These are phyloP conservation scores for Nemapogon koenigi DNA, from an alignment of 2,888 invertebrate species.

Conservation along the genomic window DNA sequence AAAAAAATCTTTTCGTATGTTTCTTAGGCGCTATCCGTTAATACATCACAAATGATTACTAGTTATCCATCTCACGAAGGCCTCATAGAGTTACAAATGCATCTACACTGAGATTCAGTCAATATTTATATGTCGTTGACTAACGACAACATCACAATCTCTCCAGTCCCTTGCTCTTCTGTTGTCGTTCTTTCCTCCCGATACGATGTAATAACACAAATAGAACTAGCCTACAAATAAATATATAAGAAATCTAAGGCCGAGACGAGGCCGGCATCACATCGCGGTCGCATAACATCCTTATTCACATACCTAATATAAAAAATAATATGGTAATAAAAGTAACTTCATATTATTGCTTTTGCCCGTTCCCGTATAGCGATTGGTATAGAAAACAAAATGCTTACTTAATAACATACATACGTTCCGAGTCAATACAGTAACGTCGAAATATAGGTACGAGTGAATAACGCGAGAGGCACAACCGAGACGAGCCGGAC, in stretches of 20 bases:
- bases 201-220: constrained; percentile 60
- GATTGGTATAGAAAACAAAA: constrained; percentile 56
- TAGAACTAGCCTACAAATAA: constrained; percentile 40
- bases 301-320: constrained; percentile 41
- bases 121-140: constrained; percentile 66
- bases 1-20: constrained; percentile 67
- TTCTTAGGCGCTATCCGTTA: constrained; percentile 66
- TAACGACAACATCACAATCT: constrained; percentile 64
- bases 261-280: constrained; percentile 46
- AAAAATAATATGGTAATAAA: constrained; percentile 66
- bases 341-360: constrained; percentile 66
- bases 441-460: constrained; percentile 45
- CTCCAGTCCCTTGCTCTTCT: constrained; percentile 57
- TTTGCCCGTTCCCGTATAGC: constrained; percentile 67
- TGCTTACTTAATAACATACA: constrained; percentile 50
- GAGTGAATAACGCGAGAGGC: constrained; percentile 59
- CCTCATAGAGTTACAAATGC: constrained; percentile 66
- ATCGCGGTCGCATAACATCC: constrained; percentile 58
- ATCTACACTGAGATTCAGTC: constrained; percentile 67
- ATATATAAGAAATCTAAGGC: constrained; percentile 54
- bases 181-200: constrained; percentile 52
- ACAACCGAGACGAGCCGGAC: constrained; percentile 51
- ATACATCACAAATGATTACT: constrained; percentile 66
- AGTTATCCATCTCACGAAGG: constrained; percentile 65
- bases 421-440: constrained; percentile 48